Conservation (phyloP, 2,797 vertebrate species). For the Bryconaethiops microstoma region DNA sequence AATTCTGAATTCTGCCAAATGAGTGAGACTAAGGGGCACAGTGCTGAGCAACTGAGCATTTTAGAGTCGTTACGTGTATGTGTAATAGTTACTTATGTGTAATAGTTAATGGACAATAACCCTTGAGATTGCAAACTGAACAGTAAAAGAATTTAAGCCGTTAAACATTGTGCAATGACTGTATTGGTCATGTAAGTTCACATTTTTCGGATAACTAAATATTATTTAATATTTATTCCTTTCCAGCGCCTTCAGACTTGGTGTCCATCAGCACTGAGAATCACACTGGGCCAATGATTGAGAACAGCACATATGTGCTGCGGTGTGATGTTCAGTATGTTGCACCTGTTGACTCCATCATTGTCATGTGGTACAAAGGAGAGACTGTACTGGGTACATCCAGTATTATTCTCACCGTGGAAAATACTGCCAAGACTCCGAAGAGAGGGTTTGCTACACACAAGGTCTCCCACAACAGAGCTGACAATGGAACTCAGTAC, state of each 20-base stretch:
- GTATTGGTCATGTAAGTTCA: neutral
- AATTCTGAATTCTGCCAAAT: too few relatives aligned
- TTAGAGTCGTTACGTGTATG: too few relatives aligned
- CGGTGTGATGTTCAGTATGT: constrained; percentile 65
- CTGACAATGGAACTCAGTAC: constrained; percentile 50
- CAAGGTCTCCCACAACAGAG: constrained; percentile 48
- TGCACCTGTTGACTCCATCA: constrained; percentile 60
- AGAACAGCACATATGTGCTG: constrained; percentile 53
- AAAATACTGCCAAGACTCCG: neutral
- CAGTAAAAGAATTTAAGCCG: too few relatives aligned
- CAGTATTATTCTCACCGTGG: neutral
- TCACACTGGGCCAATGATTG: constrained; percentile 23
- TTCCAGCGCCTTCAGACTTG: constrained; percentile 64
- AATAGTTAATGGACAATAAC: too few relatives aligned
- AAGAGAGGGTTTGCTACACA: constrained; percentile 42
- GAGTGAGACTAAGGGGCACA: too few relatives aligned
- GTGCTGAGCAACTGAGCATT: too few relatives aligned
- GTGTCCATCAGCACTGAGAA: constrained; percentile 51
- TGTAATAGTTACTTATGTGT: too few relatives aligned
- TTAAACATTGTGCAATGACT: neutral
- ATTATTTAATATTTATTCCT: constrained; percentile 8
- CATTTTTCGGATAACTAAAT: neutral
- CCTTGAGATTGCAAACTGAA: too few relatives aligned
- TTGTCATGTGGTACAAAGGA: constrained; percentile 66
- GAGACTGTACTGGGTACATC: constrained; percentile 14